Conservation (phyloP, 2,113 vertebrate genomes). For the Ramphastos sulfuratus region DNA sequence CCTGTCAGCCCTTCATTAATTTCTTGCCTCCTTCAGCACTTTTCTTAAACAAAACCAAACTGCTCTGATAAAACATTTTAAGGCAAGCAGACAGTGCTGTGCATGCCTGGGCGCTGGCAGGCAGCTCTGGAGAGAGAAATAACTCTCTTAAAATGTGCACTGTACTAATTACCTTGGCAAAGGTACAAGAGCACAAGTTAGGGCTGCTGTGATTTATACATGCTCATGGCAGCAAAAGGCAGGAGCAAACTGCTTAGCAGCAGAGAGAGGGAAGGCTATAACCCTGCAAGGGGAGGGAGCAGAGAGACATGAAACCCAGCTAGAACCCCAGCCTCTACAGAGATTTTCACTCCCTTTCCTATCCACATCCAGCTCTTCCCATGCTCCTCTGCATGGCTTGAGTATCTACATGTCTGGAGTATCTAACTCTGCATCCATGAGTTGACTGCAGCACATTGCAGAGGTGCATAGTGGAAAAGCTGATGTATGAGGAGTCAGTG, state of each 20-base stretch:
- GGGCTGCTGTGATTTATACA: slow-evolving; percentile 42
- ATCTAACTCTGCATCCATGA: neutral
- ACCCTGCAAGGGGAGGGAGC: neutral
- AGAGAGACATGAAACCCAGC: neutral
- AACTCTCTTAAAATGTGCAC: slow-evolving; percentile 22
- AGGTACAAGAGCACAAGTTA: slow-evolving; percentile 40
- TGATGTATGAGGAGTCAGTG: neutral
- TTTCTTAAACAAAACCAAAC: slow-evolving; percentile 16
- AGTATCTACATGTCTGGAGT: rapidly evolving
- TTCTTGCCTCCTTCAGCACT: slow-evolving; percentile 47
- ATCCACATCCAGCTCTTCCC: neutral
- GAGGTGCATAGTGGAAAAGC: rapidly evolving
- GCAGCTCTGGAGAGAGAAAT: slow-evolving; percentile 17
- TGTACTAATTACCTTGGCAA: slow-evolving; percentile 61
- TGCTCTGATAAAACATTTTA: neutral
- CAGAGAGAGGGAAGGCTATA: neutral
- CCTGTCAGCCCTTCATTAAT: neutral
- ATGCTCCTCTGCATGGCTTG: neutral
- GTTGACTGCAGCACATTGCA: neutral
- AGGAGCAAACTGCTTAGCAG: neutral
- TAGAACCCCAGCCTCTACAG: neutral
- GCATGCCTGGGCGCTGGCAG: neutral
- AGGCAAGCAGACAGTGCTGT: rapidly evolving
- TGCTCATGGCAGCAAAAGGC: neutral
- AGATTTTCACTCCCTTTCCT: neutral